Conservation (phyloP, 2,797 vertebrate genomes). For the Channa striata region DNA sequence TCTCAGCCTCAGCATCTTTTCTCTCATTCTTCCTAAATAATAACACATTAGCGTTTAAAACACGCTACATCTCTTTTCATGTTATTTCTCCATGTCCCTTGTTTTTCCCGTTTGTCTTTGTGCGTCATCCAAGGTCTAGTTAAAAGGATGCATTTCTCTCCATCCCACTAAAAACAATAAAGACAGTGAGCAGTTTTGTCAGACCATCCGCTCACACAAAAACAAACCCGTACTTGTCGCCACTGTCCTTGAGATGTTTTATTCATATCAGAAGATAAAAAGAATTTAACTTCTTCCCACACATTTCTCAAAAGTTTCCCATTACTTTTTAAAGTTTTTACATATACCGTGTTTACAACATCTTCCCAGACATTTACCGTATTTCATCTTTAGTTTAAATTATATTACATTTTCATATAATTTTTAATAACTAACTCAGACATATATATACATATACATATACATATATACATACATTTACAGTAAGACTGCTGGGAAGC, state of each 20-base stretch:
- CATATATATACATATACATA: not conserved
- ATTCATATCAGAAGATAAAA: slow-evolving; percentile 50
- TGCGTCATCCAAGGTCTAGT: slow-evolving; percentile 29
- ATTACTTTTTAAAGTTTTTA: not conserved
- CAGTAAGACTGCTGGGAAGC: not conserved
- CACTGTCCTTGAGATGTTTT: slow-evolving; percentile 42
- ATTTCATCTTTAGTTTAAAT: slow-evolving; percentile 2
- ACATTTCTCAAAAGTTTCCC: slow-evolving; percentile 21
- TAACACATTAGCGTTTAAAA: slow-evolving; percentile 14
- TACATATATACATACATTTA: not conserved
- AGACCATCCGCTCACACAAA: slow-evolving; percentile 13
- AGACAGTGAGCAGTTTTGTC: slow-evolving; percentile 40
- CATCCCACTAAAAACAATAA: slow-evolving; percentile 43
- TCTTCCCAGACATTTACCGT: not conserved
- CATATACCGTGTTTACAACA: not conserved
- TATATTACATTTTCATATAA: not conserved
- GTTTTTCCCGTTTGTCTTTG: slow-evolving; percentile 20
- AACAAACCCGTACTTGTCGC: slow-evolving; percentile 34
- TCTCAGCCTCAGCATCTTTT: slow-evolving; percentile 9
- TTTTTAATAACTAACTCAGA: not conserved
- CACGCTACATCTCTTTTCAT: not conserved
- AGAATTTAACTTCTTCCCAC: slow-evolving; percentile 13
- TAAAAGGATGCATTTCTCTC: slow-evolving; percentile 35
- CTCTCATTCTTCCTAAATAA: slow-evolving; percentile 5
- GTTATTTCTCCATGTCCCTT: slow-evolving; percentile 5